Percentiles rank a stretch among this genome's conserved stretches.
Evolutionary conservation across 2,113 vertebrate genomes (phyloP).

Genomic region (Calypte anna): DNA sequence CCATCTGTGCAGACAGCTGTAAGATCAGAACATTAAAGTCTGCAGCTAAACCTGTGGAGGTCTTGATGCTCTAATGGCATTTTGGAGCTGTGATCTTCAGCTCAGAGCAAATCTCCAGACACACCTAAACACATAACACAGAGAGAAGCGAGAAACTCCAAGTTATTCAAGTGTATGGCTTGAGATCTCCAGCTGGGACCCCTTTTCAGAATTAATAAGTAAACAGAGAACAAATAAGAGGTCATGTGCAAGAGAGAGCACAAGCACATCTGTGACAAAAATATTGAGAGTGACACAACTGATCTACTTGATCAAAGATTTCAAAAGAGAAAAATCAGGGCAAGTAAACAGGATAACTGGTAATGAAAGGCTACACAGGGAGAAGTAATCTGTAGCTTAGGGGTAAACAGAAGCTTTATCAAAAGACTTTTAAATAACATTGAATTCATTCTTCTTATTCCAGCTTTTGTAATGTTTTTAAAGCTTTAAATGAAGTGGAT

Average conservation of each 20-base stretch:
- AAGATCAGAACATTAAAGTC: not conserved
- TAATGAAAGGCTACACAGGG: too few species aligned
- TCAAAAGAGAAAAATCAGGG: not conserved
- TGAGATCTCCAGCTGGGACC: not conserved
- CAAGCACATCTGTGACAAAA: not conserved
- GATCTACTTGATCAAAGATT: not conserved
- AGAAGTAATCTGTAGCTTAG: not conserved
- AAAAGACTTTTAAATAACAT: not conserved
- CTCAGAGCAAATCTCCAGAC: not conserved
- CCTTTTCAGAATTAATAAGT: not conserved
- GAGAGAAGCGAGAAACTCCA: not conserved
- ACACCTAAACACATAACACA: fast-evolving
- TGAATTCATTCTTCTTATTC: not conserved
- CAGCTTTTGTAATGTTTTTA: not conserved
- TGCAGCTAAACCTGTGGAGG: not conserved
- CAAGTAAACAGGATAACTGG: not conserved
- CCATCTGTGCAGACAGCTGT: not conserved
- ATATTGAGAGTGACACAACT: not conserved
- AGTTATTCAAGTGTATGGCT: not conserved
- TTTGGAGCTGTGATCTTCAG: not conserved
- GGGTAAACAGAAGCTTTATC: not conserved
- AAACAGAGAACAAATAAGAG: not conserved
- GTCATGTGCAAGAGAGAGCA: not conserved
- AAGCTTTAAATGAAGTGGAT: not conserved
- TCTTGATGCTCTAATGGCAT: not conserved